Evolutionary conservation across 1,140 invertebrate genomes (phyloP).

Genomic region (Ericerus pela): DNA sequence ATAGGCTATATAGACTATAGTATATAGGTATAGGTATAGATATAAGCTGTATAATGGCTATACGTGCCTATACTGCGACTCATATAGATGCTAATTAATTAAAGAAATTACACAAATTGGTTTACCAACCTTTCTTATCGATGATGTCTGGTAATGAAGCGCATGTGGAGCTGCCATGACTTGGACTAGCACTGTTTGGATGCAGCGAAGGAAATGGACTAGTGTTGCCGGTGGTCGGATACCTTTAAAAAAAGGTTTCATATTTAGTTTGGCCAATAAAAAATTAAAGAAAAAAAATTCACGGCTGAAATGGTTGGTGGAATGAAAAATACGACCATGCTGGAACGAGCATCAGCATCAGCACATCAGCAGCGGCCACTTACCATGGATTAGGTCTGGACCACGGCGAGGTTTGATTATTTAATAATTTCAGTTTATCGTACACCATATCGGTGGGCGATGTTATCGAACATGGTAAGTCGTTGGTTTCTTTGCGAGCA

Average conservation of each 20-base stretch:
- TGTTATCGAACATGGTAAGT: conserved; percentile 29
- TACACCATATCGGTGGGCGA: conserved; percentile 50
- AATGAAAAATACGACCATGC: too few species aligned
- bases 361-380: too few species aligned
- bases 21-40: too few species aligned
- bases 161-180: conserved; percentile 14
- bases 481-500: conserved; percentile 59
- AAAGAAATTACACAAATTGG: too few species aligned
- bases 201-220: conserved; percentile 18
- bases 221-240: conserved; percentile 14
- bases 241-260: background rate
- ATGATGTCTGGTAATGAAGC: conserved; percentile 18
- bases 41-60: too few species aligned
- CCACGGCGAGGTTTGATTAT: conserved; percentile 51
- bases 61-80: too few species aligned
- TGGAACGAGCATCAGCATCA: too few species aligned
- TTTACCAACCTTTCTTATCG: conserved; percentile 21
- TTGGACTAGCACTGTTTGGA: conserved; percentile 14
- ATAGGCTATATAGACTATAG: too few species aligned
- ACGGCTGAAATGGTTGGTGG: too few species aligned
- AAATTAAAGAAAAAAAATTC: too few species aligned
- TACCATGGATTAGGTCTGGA: conserved; percentile 42
- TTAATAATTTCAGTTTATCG: conserved; percentile 64
- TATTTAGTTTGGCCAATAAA: background rate
- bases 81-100: too few species aligned